Evolutionary conservation across 2,888 invertebrate species (phyloP), one percentile per base, ranked within the genome.

Genomic region (Macrosoma leucophasiata): DNA sequence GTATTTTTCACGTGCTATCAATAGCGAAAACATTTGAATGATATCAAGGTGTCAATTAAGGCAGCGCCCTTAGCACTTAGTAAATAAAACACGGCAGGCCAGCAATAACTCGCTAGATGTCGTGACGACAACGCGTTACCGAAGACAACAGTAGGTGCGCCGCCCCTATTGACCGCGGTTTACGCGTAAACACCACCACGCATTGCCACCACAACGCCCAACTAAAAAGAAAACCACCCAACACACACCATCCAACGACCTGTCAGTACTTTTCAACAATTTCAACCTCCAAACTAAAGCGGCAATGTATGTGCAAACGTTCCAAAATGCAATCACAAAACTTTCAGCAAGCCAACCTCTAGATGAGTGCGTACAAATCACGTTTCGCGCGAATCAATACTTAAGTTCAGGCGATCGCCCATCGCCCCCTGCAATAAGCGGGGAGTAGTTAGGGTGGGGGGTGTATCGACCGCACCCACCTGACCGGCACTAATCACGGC

Each of bases 351-450:
- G 67, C 73, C 69, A 71, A 76, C 73, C 74, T 73, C 71, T 71
- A 77, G 82, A 81, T 79, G 79, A 84, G 76, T 79, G 81, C 79
- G 82, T 81, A 84, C 82, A 84, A 84, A 84, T 84, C 84, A 84
- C 81, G 82, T 81, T 84, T 81, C 77, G 81, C 79, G 82, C 81
- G 84, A 84, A 84, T 84, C 84, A 84, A 84, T 84, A 84, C 84
- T 82, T 81, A 82, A 84, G 82, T 82, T 81, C 62, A 78, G 81
- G 78, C 81, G 78, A 79, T 79, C 77, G 74, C 65, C 81, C n/a
- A n/a, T n/a, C n/a, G n/a, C n/a, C 77, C 79, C 81, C 78, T 75
- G 78, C 73, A 77, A 76, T 74, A 75, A 71, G 71, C 67, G 69
- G 70, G 70, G 69, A 57, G 72, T 74, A 65, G 65, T 59, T 54